Evolutionary conservation across 2,113 vertebrate species (phyloP), one percentile per base, ranked within the genome.

Genomic region (Lanius ludovicianus): DNA sequence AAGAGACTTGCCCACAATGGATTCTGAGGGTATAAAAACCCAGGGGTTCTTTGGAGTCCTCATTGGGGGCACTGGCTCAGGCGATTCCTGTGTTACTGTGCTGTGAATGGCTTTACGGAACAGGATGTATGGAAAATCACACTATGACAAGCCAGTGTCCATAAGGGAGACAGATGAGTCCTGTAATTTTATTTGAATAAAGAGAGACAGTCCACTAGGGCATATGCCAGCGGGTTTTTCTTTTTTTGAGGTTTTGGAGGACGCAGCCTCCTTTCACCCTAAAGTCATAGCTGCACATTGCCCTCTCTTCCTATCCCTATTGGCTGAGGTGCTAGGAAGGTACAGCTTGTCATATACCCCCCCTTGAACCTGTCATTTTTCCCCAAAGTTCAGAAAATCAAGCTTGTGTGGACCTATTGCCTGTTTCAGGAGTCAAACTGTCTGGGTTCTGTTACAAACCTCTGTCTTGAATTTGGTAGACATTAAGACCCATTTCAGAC

Each of bases 261-360:
- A 4, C 1, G 2, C 15, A 64, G 9, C 12, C 31, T 47, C 10
- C 22, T 11, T 64, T 64, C 28, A 39, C 28, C n/a, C 41, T n/a
- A 39, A 47, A 56, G 9, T 64, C 10, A 11, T 1, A 1, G 23
- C 7, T 0, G 0, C 28, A 73, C 0, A 0, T 9, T 55, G 7
- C 9, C 15, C 28, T 22, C 18, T 27, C n/a, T 64, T 55, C n/a
- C n/a, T 64, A 39, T 64, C 23, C 22, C 18, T 23, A 23, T 1
- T 47, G 15, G 11, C 18, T 55, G 41, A 33, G 7, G 12, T 39
- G 55, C 49, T 11, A 28, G n/a, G 49, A 39, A 56, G 5, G n/a
- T 15, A 39, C 19, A 28, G 12, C 23, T 28, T 15, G 57, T 25
- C n/a, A 24, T 21, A 31, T 37, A 20, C 1, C 1, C 25, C 4